Percentiles rank a stretch among this genome's conserved stretches.
phyloP scores from a whole-genome alignment of 2,113 vertebrate genomes.

The Macheiramphus alcinus region DNA sequence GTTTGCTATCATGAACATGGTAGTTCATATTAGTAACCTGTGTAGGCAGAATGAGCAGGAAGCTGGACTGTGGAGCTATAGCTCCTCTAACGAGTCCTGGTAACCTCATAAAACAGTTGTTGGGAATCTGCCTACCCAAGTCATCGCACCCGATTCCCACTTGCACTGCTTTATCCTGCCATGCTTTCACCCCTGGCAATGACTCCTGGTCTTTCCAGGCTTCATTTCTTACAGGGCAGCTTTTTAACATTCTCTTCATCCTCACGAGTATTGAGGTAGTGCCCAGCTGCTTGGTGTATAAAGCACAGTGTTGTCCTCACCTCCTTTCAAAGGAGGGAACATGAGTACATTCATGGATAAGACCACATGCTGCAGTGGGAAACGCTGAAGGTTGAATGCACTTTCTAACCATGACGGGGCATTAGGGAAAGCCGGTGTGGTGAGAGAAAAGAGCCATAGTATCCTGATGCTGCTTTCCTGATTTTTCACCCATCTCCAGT shows the following conservation, averaged over 20 bases:
- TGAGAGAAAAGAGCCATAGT: background rate
- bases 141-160: background rate
- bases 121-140: background rate
- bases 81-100: background rate
- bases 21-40: background rate
- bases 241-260: background rate
- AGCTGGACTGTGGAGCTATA: background rate
- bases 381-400: background rate
- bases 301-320: background rate
- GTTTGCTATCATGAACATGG: background rate
- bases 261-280: background rate
- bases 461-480: background rate
- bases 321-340: background rate
- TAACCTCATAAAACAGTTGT: background rate
- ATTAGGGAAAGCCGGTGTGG: background rate
- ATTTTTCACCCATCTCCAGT: background rate
- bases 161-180: background rate
- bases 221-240: background rate
- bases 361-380: background rate
- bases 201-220: background rate
- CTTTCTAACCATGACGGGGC: background rate
- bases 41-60: background rate
- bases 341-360: accelerated
- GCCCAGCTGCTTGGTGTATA: background rate
- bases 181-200: background rate